Conservation (phyloP, 2,797 vertebrate genomes). For the Zenarchopterus dispar region DNA sequence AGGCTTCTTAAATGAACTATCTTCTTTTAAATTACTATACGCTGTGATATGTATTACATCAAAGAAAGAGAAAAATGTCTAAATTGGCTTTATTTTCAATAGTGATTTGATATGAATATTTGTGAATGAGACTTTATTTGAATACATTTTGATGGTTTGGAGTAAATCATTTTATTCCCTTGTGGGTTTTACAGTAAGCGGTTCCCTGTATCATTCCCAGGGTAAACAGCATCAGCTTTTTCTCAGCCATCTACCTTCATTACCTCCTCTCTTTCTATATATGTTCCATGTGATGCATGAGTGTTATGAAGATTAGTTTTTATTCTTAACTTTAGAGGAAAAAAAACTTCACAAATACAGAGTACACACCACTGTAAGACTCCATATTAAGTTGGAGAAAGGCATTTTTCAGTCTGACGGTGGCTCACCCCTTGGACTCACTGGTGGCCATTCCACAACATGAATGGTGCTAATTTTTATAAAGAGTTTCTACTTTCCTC, state of each 20-base stretch:
- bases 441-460: slow-evolving; percentile 64
- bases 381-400: slow-evolving; percentile 23
- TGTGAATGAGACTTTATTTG: slow-evolving; percentile 76
- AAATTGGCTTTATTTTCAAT: slow-evolving; percentile 75
- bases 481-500: slow-evolving; percentile 72
- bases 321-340: slow-evolving; percentile 54
- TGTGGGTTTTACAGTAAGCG: slow-evolving; percentile 38
- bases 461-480: slow-evolving; percentile 71
- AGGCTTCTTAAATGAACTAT: slow-evolving; percentile 76
- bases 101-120: slow-evolving; percentile 77
- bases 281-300: slow-evolving; percentile 39
- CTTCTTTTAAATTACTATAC: slow-evolving; percentile 79
- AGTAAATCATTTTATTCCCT: slow-evolving; percentile 74
- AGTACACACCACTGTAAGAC: slow-evolving; percentile 22
- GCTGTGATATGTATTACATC: slow-evolving; percentile 71
- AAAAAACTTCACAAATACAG: slow-evolving; percentile 20
- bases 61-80: slow-evolving; percentile 61
- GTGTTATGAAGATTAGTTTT: slow-evolving; percentile 65
- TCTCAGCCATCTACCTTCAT: slow-evolving; percentile 14
- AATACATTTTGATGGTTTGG: slow-evolving; percentile 74
- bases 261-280: slow-evolving; percentile 6
- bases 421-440: slow-evolving; percentile 53
- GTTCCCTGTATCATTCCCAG: slow-evolving; percentile 62
- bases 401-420: slow-evolving; percentile 47
- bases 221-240: slow-evolving; percentile 66